These are phyloP conservation scores for Argentina silus DNA, from an alignment of 2,797 vertebrate genomes.

Conservation along the genomic window DNA sequence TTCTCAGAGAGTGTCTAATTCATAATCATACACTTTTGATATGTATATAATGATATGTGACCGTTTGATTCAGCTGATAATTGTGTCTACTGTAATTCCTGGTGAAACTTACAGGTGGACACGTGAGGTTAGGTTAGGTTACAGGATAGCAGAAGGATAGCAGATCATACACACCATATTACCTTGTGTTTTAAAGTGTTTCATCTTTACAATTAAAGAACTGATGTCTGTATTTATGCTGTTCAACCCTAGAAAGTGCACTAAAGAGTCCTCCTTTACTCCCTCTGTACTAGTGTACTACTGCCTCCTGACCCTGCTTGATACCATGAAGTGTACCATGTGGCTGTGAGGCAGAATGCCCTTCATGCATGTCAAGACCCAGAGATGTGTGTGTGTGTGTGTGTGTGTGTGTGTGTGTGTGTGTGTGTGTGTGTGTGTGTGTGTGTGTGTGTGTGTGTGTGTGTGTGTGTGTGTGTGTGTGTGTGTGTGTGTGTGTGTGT, in stretches of 20 bases:
- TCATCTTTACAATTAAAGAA: neutral
- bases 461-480: neutral
- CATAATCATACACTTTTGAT: too few relatives aligned
- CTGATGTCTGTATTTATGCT: conserved; percentile 1
- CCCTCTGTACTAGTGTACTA: neutral
- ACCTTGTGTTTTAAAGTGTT: neutral
- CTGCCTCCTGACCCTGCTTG: conserved; percentile 1
- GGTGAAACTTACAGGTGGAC: too few relatives aligned
- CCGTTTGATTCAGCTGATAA: too few relatives aligned
- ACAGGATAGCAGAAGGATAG: too few relatives aligned
- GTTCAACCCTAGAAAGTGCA: neutral
- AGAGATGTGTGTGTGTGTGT: conserved; percentile 16
- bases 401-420: neutral
- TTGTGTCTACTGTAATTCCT: too few relatives aligned
- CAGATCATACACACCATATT: too few relatives aligned
- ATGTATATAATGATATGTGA: too few relatives aligned
- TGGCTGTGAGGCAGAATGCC: conserved; percentile 1
- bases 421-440: neutral
- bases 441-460: neutral
- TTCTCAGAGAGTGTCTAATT: too few relatives aligned
- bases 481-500: neutral
- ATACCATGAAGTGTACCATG: neutral
- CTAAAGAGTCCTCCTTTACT: neutral
- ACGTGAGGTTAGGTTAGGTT: too few relatives aligned
- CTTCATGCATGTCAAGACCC: conserved; percentile 5